These are phyloP conservation scores for Eptesicus fuscus DNA, from an alignment of 2,113 vertebrate genomes.

Conservation along the genomic window DNA sequence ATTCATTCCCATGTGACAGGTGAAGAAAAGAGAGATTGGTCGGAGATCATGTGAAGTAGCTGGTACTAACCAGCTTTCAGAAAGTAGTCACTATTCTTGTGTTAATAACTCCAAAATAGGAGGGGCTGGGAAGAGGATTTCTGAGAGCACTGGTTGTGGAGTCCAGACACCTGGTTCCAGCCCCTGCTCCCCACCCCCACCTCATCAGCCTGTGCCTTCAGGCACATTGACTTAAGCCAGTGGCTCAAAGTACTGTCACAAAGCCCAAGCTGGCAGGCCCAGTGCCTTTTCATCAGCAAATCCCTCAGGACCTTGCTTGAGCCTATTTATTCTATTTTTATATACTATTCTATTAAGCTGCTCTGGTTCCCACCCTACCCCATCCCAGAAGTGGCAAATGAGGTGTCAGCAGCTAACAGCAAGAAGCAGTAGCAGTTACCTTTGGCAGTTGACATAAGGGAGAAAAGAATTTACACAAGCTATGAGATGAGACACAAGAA, in stretches of 20 bases:
- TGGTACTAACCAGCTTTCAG: not conserved
- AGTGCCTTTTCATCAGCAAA: not conserved
- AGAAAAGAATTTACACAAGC: not conserved
- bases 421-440: not conserved
- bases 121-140: not conserved
- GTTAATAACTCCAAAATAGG: not conserved
- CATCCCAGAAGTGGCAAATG: not conserved
- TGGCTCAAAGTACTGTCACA: not conserved
- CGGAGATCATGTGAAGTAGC: not conserved
- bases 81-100: not conserved
- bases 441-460: not conserved
- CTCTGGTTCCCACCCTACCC: not conserved
- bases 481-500: not conserved
- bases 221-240: not conserved
- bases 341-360: not conserved
- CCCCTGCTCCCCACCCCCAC: not conserved
- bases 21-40: not conserved
- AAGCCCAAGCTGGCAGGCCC: not conserved
- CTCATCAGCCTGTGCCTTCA: not conserved
- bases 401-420: too few species aligned
- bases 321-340: rapidly evolving
- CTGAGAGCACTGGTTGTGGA: not conserved
- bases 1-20: not conserved
- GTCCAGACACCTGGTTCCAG: not conserved
- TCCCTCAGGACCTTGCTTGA: not conserved